Percentiles rank a stretch among this genome's conserved stretches.
Conservation (phyloP, 2,888 invertebrate genomes). For the Dynastes grantii region DNA sequence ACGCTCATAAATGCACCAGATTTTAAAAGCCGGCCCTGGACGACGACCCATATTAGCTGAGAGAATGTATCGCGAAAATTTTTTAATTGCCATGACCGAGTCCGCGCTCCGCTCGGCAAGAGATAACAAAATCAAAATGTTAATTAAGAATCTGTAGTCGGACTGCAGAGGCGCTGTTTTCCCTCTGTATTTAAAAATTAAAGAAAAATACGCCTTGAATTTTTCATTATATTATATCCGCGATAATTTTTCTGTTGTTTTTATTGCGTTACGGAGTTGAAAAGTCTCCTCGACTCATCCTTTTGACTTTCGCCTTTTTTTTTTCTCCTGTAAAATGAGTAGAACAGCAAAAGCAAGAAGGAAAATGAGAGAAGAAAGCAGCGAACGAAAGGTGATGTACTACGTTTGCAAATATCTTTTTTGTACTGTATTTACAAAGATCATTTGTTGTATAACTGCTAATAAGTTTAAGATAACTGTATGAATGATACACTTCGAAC, state of each 20-base stretch:
- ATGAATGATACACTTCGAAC: no score
- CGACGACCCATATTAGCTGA: background rate
- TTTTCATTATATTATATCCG: constrained; percentile 63
- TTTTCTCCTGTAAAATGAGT: background rate
- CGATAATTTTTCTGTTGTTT: constrained; percentile 59
- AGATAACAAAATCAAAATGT: constrained; percentile 72
- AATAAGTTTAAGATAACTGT: no score
- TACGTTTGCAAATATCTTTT: no score
- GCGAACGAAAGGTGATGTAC: no score
- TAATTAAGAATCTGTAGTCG: constrained; percentile 68
- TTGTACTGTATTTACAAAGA: no score
- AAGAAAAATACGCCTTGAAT: constrained; percentile 70
- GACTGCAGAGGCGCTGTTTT: constrained; percentile 61
- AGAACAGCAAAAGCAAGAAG: background rate
- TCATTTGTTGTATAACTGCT: no score
- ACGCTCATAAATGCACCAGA: no score
- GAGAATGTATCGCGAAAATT: constrained; percentile 66
- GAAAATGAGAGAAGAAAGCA: background rate
- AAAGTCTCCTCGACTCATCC: constrained; percentile 37
- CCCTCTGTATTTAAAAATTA: constrained; percentile 66
- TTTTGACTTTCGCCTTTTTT: background rate
- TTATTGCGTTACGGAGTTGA: constrained; percentile 49
- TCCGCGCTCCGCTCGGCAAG: constrained; percentile 51
- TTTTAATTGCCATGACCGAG: constrained; percentile 67
- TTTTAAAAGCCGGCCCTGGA: constrained; percentile 1